These are phyloP conservation scores for Calameuta idolon DNA, from an alignment of 2,888 invertebrate genomes.

Conservation along the genomic window DNA sequence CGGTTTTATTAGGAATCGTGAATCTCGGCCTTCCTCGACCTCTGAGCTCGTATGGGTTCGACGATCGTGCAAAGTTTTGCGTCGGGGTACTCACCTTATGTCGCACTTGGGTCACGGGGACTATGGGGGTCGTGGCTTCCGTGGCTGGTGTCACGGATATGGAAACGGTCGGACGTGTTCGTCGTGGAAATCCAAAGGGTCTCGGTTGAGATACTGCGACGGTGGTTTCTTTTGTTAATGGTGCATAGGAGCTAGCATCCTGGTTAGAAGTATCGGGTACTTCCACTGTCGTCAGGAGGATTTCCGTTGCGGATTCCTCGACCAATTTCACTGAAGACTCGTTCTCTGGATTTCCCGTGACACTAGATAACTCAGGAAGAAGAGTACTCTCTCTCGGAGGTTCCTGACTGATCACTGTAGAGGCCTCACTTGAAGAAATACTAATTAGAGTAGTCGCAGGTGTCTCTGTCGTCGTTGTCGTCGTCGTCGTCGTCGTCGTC, in stretches of 20 bases:
- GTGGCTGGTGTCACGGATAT: slow-evolving; percentile 37
- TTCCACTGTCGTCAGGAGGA: slow-evolving; percentile 50
- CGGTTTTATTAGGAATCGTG: slow-evolving; percentile 14
- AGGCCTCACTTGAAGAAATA: background rate
- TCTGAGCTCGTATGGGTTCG: slow-evolving; percentile 47
- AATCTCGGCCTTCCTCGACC: slow-evolving; percentile 36
- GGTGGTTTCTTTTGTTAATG: slow-evolving; percentile 31
- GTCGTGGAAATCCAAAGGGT: slow-evolving; percentile 69
- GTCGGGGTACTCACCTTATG: slow-evolving; percentile 63
- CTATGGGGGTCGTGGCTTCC: slow-evolving; percentile 39
- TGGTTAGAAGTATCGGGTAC: slow-evolving; percentile 24
- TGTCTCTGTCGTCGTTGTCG: slow-evolving; percentile 17
- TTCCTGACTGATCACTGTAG: background rate
- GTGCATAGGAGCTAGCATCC: background rate
- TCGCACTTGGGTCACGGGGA: slow-evolving; percentile 45
- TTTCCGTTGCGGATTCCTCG: slow-evolving; percentile 58
- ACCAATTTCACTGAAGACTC: slow-evolving; percentile 45
- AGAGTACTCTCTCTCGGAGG: background rate
- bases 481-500: background rate
- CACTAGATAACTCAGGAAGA: background rate
- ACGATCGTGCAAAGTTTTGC: slow-evolving; percentile 60
- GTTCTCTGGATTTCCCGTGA: background rate
- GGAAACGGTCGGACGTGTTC: slow-evolving; percentile 63
- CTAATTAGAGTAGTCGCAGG: slow-evolving; percentile 1
- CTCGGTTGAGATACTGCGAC: slow-evolving; percentile 69